Percentiles rank a stretch among this genome's conserved stretches.
phyloP scores from a whole-genome alignment of 2,113 vertebrate genomes.

The Apodemus sylvaticus region DNA sequence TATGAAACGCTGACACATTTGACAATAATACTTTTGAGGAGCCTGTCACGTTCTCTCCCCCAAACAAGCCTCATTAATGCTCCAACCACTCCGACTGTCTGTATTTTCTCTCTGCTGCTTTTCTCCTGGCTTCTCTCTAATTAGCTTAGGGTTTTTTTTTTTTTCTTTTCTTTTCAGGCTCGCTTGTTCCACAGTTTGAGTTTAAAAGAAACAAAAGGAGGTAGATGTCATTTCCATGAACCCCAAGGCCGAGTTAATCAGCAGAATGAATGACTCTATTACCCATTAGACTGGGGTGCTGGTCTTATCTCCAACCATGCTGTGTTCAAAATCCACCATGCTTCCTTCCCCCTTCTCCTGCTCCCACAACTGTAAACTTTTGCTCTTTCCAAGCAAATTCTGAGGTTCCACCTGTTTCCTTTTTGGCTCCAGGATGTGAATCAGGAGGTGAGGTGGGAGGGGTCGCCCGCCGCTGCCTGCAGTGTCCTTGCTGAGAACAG shows the following conservation, averaged over 20 bases:
- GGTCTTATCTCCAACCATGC: constrained; percentile 73
- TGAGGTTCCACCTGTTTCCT: constrained; percentile 36
- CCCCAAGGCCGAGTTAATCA: constrained; percentile 91
- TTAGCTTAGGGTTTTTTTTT: constrained; percentile 83
- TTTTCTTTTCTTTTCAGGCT: constrained; percentile 82
- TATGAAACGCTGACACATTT: constrained; percentile 89
- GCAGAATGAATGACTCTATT: constrained; percentile 91
- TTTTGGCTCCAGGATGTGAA: constrained; percentile 1
- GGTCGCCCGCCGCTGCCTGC: not conserved
- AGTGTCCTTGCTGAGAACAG: not conserved
- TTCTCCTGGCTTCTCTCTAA: constrained; percentile 88
- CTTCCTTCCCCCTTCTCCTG: constrained; percentile 70
- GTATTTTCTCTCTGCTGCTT: constrained; percentile 86
- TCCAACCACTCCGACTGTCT: constrained; percentile 83
- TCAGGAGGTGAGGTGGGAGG: not conserved
- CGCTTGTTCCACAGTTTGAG: constrained; percentile 83
- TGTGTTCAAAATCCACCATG: constrained; percentile 26
- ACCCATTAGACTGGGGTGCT: constrained; percentile 84
- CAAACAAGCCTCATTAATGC: constrained; percentile 91
- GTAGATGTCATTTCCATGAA: constrained; percentile 86
- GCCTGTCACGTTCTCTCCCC: constrained; percentile 88
- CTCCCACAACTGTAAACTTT: constrained; percentile 80
- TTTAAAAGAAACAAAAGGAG: constrained; percentile 59
- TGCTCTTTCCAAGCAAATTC: constrained; percentile 55
- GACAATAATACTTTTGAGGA: constrained; percentile 92